These are phyloP conservation scores for Ochropacha duplaris DNA, from an alignment of 2,888 invertebrate genomes.

Conservation along the genomic window DNA sequence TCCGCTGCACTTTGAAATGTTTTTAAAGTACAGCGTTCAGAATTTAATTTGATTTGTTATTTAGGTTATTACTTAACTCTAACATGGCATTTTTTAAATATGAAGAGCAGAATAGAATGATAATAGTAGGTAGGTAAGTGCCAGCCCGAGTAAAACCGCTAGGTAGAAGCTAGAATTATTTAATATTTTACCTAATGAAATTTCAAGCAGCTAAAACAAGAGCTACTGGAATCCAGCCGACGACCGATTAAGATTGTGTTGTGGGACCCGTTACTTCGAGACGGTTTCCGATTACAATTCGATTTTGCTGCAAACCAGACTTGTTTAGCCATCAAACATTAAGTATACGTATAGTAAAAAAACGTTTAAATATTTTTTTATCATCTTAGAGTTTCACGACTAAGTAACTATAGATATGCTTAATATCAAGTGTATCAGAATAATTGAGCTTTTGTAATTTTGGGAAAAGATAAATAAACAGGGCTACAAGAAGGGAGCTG, in stretches of 20 bases:
- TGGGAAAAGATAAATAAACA: neutral
- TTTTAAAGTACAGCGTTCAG: neutral
- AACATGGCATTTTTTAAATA: neutral
- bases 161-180: neutral
- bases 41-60: neutral
- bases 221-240: neutral
- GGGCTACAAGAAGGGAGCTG: neutral
- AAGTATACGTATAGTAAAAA: neutral
- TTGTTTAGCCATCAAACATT: neutral
- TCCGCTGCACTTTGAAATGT: conserved; percentile 40
- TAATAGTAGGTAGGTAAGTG: too few relatives aligned
- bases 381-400: too few relatives aligned
- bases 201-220: neutral
- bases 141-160: neutral
- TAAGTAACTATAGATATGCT: too few relatives aligned
- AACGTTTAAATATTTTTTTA: neutral
- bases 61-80: neutral
- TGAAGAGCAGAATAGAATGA: too few relatives aligned
- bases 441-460: too few relatives aligned
- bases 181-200: neutral
- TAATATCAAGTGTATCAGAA: too few relatives aligned
- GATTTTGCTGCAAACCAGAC: neutral
- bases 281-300: neutral
- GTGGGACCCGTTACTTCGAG: neutral
- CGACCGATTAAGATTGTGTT: neutral